A percentile compares a stretch with the other conserved stretches of the same genome.
Evolutionary conservation across 2,797 vertebrate genomes (phyloP).

Genomic region (Channallabes apus): DNA sequence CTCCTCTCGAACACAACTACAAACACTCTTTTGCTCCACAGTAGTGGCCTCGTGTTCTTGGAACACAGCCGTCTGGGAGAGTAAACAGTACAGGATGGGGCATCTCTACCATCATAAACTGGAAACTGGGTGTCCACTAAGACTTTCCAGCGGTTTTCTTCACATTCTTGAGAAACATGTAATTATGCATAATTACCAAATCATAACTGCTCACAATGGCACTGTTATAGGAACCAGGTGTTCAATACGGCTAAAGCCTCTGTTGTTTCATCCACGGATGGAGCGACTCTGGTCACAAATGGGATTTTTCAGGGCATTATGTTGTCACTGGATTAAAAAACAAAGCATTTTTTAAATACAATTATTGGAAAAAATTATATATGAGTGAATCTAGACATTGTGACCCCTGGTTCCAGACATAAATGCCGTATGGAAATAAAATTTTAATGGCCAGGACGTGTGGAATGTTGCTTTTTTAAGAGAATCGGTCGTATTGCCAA

Average conservation of each 20-base stretch:
- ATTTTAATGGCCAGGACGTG: neutral
- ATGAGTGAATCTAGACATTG: neutral
- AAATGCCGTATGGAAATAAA: neutral
- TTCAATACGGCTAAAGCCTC: neutral
- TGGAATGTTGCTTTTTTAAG: neutral
- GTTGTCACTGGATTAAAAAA: neutral
- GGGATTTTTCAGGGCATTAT: neutral
- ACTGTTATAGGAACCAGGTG: neutral
- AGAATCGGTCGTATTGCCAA: neutral
- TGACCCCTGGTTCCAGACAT: neutral
- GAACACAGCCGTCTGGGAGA: conserved; percentile 77
- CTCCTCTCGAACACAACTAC: conserved; percentile 57
- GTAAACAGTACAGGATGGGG: conserved; percentile 75
- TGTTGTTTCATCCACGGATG: neutral
- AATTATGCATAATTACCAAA: neutral
- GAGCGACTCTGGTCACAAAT: neutral
- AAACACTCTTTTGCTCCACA: conserved; percentile 79
- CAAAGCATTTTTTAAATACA: neutral
- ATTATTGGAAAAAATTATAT: neutral
- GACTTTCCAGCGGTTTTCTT: neutral
- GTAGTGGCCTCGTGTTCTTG: conserved; percentile 70
- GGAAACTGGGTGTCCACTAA: neutral
- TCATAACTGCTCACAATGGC: neutral
- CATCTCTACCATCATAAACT: conserved; percentile 52
- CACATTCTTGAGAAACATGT: neutral